phyloP scores from a whole-genome alignment of 2,888 invertebrate genomes.

The Hydropsyche betteni region DNA sequence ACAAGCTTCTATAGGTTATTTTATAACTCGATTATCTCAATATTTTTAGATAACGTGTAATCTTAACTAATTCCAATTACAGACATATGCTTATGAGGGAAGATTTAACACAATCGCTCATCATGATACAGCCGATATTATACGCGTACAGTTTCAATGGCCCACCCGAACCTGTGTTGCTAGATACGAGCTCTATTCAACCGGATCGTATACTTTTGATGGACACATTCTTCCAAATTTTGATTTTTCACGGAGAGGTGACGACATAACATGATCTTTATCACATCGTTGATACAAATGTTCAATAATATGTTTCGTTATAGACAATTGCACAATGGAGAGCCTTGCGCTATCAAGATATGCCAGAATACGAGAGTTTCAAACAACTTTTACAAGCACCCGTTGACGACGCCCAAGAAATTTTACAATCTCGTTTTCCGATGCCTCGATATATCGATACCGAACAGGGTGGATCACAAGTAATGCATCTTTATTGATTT shows the following conservation, averaged over 20 bases:
- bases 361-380: slow-evolving; percentile 98
- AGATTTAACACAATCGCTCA: slow-evolving; percentile 95
- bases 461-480: slow-evolving; percentile 97
- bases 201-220: slow-evolving; percentile 96
- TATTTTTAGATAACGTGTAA: background rate
- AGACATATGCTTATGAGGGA: slow-evolving; percentile 98
- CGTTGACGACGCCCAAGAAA: slow-evolving; percentile 96
- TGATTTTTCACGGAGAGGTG: slow-evolving; percentile 99
- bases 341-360: slow-evolving; percentile 93
- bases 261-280: slow-evolving; percentile 47
- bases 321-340: slow-evolving; percentile 98
- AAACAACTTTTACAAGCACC: slow-evolving; percentile 95
- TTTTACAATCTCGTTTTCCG: slow-evolving; percentile 94
- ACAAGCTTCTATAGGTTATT: slow-evolving; percentile 93
- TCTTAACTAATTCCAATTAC: slow-evolving; percentile 50
- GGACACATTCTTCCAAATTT: slow-evolving; percentile 99
- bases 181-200: slow-evolving; percentile 97
- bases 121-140: slow-evolving; percentile 99
- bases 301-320: slow-evolving; percentile 43
- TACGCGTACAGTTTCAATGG: slow-evolving; percentile 99
- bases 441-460: slow-evolving; percentile 99
- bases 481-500: background rate
- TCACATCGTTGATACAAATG: background rate
- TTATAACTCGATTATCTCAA: background rate
- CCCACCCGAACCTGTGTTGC: slow-evolving; percentile 94